Evolutionary conservation across 2,113 vertebrate species (phyloP).

Genomic region (Daphoenositta chrysoptera): DNA sequence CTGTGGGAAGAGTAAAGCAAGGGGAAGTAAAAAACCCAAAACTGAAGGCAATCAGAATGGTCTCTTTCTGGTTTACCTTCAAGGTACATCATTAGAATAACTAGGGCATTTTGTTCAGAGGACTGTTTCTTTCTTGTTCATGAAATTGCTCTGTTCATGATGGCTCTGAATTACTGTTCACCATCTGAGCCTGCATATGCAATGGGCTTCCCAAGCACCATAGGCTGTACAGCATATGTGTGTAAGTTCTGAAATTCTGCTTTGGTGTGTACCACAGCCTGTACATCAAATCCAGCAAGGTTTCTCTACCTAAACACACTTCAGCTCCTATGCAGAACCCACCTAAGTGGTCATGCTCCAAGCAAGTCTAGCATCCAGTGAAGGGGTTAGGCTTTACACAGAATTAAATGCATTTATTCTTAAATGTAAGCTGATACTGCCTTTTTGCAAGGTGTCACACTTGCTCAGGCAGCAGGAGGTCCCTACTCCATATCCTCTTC

Average conservation of each 20-base stretch:
- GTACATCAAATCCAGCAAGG: neutral
- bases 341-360: neutral
- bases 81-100: neutral
- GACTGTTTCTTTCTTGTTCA: neutral
- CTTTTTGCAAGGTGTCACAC: neutral
- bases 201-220: neutral
- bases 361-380: neutral
- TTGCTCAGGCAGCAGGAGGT: neutral
- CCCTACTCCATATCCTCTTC: neutral
- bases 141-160: neutral
- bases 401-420: neutral
- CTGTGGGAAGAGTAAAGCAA: neutral
- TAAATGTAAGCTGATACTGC: neutral
- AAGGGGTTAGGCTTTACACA: neutral
- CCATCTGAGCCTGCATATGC: neutral
- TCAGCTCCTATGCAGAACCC: neutral
- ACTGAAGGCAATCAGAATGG: neutral
- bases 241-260: neutral
- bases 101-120: neutral
- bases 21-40: neutral
- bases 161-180: neutral
- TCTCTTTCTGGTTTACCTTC: neutral
- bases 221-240: accelerated
- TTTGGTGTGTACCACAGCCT: neutral
- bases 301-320: neutral